Percentiles rank a stretch among this genome's conserved stretches.
phyloP scores from a whole-genome alignment of 2,113 vertebrate species.

The Pelodiscus sinensis region DNA sequence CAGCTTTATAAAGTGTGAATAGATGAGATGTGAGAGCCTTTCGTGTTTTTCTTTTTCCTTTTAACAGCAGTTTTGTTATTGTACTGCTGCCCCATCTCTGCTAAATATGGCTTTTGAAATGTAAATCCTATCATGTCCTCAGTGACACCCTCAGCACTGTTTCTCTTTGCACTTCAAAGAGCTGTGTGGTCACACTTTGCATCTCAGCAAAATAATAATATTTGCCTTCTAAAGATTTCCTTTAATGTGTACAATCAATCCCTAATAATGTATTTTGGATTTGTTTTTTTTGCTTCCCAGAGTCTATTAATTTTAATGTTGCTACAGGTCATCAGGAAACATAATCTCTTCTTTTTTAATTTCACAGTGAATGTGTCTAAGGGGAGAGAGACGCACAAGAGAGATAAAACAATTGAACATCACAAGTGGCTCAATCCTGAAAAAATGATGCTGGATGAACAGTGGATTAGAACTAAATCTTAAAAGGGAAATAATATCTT shows the following conservation, averaged over 20 bases:
- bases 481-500: slow-evolving; percentile 53
- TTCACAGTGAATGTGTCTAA: slow-evolving; percentile 76
- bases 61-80: slow-evolving; percentile 73
- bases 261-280: slow-evolving; percentile 40
- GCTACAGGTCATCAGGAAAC: slow-evolving; percentile 71
- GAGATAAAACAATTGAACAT: slow-evolving; percentile 60
- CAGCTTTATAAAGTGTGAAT: slow-evolving; percentile 52
- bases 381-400: slow-evolving; percentile 64
- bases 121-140: slow-evolving; percentile 62
- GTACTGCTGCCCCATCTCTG: slow-evolving; percentile 70
- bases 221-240: slow-evolving; percentile 72
- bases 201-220: slow-evolving; percentile 78
- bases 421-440: slow-evolving; percentile 33
- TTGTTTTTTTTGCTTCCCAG: slow-evolving; percentile 44
- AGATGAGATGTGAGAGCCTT: slow-evolving; percentile 53
- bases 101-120: slow-evolving; percentile 75
- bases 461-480: slow-evolving; percentile 65
- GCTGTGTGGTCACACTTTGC: slow-evolving; percentile 77
- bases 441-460: slow-evolving; percentile 71
- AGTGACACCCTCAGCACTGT: slow-evolving; percentile 69
- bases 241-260: slow-evolving; percentile 64
- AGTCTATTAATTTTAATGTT: slow-evolving; percentile 69
- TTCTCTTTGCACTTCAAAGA: slow-evolving; percentile 78
- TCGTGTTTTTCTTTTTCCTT: slow-evolving; percentile 68
- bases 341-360: slow-evolving; percentile 77